Evolutionary conservation across 1,140 invertebrate genomes (phyloP), one percentile per base, ranked within the genome.

Genomic region (Aphaenogaster ashmeadi): DNA sequence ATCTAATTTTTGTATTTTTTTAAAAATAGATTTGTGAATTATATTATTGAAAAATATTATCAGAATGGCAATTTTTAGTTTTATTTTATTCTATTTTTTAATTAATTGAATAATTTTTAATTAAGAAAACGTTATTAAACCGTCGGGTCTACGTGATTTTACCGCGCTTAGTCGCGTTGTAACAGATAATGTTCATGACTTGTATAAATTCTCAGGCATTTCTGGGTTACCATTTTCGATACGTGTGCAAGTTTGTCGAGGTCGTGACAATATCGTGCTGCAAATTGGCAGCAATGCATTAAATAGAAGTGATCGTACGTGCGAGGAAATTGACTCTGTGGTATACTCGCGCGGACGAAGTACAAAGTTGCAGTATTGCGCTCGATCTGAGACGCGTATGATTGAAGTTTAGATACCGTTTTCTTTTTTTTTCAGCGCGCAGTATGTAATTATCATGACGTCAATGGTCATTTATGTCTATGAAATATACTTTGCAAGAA

Each of bases 221-320:
- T 83, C 80, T 83, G 67, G 66, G 52, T 83, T 83, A 83, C 27
- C 38, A 41, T 83, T 83, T 83, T 84, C 44, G 69, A 84, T 84
- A 84, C 80, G 69, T 84, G 56, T 84, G 69, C 80, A 75, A 84
- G 69, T 84, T 84, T 84, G 69, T 47, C 80, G 80, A 84, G 80
- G 80, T 75, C 80, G 69, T 75, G 80, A 84, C 80, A 84, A 84
- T 84, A 84, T 84, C 80, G 69, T 84, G 80, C 69, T 74, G 80
- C 41, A 84, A 84, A 84, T 84, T 84, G 80, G 69, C 69, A 62
- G 80, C 80, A 84, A 84, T 84, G 80, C 80, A 84, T 84, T 84
- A 84, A 84, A 84, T 84, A 74, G 80, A 84, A 84, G 80, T 84
- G 80, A 84, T 84, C 80, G 80, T 84, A 84, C 80, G 80, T 84